Base-by-base conservation (phyloP, 1,140 invertebrate species). In the Heliconius congener region DNA sequence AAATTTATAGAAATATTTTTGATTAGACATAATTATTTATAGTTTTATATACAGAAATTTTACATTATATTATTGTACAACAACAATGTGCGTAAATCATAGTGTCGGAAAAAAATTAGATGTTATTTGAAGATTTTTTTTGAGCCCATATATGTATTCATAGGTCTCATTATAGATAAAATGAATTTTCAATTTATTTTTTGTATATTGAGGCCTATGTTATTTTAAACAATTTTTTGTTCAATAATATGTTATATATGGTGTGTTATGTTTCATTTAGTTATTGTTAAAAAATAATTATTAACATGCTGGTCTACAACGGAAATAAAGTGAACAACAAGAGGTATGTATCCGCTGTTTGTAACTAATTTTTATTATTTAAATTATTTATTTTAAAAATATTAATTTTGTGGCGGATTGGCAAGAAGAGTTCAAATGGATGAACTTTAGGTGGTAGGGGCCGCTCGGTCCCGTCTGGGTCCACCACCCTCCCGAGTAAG, bases 401-500 rank as follows among this genome's bases (percentile, higher is more conserved):
- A 27, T 66, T 66, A 16, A 5, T 66, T 66, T 30, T 66, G 11
- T 66, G 23, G 57, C 60, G 60, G 60, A 66, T 66, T 16, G 23
- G 23, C 2, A 57, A 16, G 13, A 27, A 66, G 11, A 30, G 60
- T 66, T 66, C 60, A 66, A 27, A 73, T 73, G 5, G 42, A 46
- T 73, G 46, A 66, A 66, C 60, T 3, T 30, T 52, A 77, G 76
- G 76, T 77, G 76, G 76, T 30, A 77, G 76, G 70, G 70, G 19
- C 50, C 19, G 19, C 16, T 77, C 70, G 66, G 34, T 42, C 66
- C 70, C 76, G 70, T 19, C 76, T 77, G 76, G 76, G 42, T 27
- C 8, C 19, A 46, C 76, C 76, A 77, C 76, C 76, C 76, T 77
- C 76, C 66, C 23, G 42, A 66, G 42, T 71, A 46, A 77, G 50